Conservation (phyloP, 2,113 vertebrate species). For the Talpa occidentalis region DNA sequence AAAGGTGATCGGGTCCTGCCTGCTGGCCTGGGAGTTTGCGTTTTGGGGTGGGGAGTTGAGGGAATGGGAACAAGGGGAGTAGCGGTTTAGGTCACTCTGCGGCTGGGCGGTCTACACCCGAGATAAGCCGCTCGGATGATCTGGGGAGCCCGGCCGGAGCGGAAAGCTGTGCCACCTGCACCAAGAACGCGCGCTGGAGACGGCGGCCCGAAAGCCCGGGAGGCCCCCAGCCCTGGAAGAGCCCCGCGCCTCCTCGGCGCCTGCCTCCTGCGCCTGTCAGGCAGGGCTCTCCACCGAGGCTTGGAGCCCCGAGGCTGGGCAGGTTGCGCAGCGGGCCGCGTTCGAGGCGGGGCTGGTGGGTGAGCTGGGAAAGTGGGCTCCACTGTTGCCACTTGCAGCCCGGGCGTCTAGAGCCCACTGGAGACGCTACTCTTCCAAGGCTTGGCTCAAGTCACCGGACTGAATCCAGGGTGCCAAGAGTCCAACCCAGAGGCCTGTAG, state of each 20-base stretch:
- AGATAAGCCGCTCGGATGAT: neutral
- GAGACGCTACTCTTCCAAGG: neutral
- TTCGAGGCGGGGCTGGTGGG: neutral
- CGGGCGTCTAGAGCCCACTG: neutral
- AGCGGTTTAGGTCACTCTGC: conserved; percentile 27
- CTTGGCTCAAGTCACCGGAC: neutral
- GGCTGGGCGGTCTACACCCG: neutral
- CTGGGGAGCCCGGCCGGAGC: neutral
- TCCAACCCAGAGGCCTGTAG: neutral
- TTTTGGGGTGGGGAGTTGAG: neutral
- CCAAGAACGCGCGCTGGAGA: neutral
- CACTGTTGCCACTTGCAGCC: neutral
- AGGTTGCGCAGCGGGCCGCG: neutral
- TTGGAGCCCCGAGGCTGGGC: neutral
- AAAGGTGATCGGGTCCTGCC: conserved; percentile 52
- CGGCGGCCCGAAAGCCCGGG: neutral
- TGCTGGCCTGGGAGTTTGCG: neutral
- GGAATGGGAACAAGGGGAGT: neutral
- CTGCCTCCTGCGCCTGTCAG: neutral
- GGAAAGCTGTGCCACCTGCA: conserved; percentile 73
- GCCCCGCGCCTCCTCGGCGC: neutral
- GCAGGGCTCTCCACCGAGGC: neutral
- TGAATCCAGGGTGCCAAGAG: neutral
- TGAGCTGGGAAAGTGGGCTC: neutral
- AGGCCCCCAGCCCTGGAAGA: neutral